Evolutionary conservation across 2,797 vertebrate species (phyloP).

Genomic region (Enteromius thamalakanensis): DNA sequence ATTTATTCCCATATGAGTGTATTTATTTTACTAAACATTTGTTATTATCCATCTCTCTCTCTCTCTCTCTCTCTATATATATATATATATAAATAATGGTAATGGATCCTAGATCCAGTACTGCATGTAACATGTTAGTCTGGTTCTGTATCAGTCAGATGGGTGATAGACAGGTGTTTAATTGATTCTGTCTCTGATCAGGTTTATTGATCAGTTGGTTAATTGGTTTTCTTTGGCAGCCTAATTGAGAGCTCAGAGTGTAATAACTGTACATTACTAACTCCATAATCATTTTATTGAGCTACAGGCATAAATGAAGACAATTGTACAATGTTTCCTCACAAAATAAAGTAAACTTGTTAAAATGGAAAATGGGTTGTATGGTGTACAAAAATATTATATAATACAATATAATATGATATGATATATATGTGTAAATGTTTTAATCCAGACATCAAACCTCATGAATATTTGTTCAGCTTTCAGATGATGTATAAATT

Average conservation of each 20-base stretch:
- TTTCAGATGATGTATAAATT: too few relatives aligned
- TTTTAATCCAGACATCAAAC: too few relatives aligned
- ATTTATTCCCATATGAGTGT: background rate
- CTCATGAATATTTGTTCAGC: too few relatives aligned
- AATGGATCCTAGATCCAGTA: too few relatives aligned
- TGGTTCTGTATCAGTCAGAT: background rate
- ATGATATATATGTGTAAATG: too few relatives aligned
- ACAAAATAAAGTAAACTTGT: background rate
- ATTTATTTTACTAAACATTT: background rate
- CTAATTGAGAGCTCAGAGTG: background rate
- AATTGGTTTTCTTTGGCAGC: background rate
- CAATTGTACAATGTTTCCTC: background rate
- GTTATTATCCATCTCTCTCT: too few relatives aligned
- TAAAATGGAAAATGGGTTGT: background rate
- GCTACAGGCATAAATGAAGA: background rate
- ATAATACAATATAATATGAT: too few relatives aligned
- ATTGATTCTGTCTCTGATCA: background rate
- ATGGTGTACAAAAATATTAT: background rate
- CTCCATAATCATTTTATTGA: background rate
- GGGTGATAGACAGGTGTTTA: background rate
- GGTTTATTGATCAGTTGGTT: background rate
- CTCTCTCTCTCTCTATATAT: too few relatives aligned
- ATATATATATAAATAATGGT: too few relatives aligned
- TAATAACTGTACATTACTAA: background rate
- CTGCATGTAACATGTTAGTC: too few relatives aligned